A percentile compares a stretch with the other conserved stretches of the same genome.
Evolutionary conservation across 1,140 invertebrate species (phyloP).

Genomic region (Melitaea cinxia): DNA sequence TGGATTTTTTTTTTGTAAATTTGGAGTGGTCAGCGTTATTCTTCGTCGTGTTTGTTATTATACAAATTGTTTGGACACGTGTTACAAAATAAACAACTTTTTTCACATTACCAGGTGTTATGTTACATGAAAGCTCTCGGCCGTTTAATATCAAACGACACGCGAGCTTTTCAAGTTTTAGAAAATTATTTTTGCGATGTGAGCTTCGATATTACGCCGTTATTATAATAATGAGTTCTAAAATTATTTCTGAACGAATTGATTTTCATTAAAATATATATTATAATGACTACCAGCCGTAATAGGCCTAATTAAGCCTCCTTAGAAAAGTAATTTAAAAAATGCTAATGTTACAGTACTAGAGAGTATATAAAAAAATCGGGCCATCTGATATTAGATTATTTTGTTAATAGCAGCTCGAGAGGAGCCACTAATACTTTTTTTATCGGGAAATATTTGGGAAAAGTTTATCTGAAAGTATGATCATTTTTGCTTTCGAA

Average conservation of each 20-base stretch:
- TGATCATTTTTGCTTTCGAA: too few species aligned
- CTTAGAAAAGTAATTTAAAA: too few species aligned
- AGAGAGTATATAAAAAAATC: too few species aligned
- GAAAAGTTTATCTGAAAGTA: too few species aligned
- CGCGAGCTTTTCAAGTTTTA: conserved; percentile 23
- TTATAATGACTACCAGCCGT: too few species aligned
- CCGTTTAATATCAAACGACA: conserved; percentile 16
- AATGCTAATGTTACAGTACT: too few species aligned
- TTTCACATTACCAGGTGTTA: conserved; percentile 28
- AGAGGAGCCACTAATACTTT: too few species aligned
- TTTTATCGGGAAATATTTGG: too few species aligned
- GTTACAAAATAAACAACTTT: conserved; percentile 39
- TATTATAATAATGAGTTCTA: not conserved
- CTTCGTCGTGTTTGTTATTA: conserved; percentile 25
- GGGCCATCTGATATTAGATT: too few species aligned
- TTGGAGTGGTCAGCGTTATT: conserved; percentile 28
- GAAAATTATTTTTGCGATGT: conserved; percentile 1
- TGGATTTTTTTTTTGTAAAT: conserved; percentile 22
- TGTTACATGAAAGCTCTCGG: conserved; percentile 32
- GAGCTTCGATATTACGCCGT: not conserved
- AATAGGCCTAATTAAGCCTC: too few species aligned
- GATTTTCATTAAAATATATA: too few species aligned
- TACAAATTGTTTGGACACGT: conserved; percentile 37
- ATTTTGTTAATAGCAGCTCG: too few species aligned
- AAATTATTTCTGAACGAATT: not conserved